A percentile compares a stretch with the other conserved stretches of the same genome.
Conservation (phyloP, 2,888 invertebrate genomes). For the Drosophila koepferae region DNA sequence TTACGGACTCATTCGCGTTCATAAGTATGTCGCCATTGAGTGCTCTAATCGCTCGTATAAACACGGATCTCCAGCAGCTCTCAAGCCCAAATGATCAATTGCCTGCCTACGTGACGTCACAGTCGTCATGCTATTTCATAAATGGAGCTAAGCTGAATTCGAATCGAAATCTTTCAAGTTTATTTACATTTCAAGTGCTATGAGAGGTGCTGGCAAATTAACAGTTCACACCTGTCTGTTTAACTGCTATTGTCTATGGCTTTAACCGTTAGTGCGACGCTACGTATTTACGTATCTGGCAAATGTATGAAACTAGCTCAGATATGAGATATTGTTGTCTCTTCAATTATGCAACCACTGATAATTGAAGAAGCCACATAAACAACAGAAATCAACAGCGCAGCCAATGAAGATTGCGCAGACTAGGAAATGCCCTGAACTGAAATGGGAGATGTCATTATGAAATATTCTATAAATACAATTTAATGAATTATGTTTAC, state of each 20-base stretch:
- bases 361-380: constrained; percentile 50
- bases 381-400: constrained; percentile 12
- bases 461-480: too few relatives aligned
- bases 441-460: too few relatives aligned
- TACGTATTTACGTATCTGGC: constrained; percentile 5
- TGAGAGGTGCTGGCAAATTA: constrained; percentile 35
- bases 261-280: constrained; percentile 53
- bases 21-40: constrained; percentile 29
- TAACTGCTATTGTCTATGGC: constrained; percentile 13
- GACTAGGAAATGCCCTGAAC: background rate
- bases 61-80: constrained; percentile 31
- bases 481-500: too few relatives aligned
- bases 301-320: constrained; percentile 12
- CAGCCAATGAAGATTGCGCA: background rate
- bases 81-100: background rate
- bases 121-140: constrained; percentile 14
- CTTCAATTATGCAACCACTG: constrained; percentile 54
- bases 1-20: constrained; percentile 13
- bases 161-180: constrained; percentile 1
- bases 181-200: constrained; percentile 16
- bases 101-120: constrained; percentile 24
- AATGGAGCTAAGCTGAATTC: constrained; percentile 27
- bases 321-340: constrained; percentile 51
- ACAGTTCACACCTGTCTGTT: constrained; percentile 45
- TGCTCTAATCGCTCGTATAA: constrained; percentile 36